These are phyloP conservation scores for Eublepharis macularius DNA, from an alignment of 2,113 vertebrate species.

Conservation along the genomic window DNA sequence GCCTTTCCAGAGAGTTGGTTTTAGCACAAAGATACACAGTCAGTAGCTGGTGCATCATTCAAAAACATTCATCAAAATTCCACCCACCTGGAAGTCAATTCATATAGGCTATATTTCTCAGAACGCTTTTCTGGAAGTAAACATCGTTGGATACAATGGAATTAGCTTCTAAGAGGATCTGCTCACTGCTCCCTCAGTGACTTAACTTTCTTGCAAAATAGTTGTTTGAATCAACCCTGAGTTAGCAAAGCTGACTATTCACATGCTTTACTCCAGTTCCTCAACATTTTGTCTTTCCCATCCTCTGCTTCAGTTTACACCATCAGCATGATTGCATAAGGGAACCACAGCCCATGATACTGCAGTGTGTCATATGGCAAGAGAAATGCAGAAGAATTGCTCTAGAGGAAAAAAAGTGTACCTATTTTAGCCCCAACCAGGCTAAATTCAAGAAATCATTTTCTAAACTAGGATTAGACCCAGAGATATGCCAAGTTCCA, in stretches of 20 bases:
- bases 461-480: neutral
- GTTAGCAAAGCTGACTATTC: neutral
- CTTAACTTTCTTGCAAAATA: neutral
- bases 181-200: neutral
- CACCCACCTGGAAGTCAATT: neutral
- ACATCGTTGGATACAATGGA: too few relatives aligned
- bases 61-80: neutral
- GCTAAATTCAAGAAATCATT: neutral
- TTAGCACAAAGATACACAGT: neutral
- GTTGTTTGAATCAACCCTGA: neutral
- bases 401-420: neutral
- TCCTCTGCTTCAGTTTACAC: neutral
- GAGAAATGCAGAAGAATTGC: neutral
- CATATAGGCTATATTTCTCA: neutral
- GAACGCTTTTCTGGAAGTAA: too few relatives aligned
- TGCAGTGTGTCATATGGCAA: neutral
- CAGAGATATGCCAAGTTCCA: neutral
- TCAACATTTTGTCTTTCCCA: neutral
- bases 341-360: neutral
- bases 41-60: neutral
- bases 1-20: neutral
- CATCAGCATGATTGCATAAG: neutral
- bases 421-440: neutral
- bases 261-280: neutral
- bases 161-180: too few relatives aligned